These are phyloP conservation scores for Lochmaea capreae DNA, from an alignment of 2,888 invertebrate species.

Conservation along the genomic window DNA sequence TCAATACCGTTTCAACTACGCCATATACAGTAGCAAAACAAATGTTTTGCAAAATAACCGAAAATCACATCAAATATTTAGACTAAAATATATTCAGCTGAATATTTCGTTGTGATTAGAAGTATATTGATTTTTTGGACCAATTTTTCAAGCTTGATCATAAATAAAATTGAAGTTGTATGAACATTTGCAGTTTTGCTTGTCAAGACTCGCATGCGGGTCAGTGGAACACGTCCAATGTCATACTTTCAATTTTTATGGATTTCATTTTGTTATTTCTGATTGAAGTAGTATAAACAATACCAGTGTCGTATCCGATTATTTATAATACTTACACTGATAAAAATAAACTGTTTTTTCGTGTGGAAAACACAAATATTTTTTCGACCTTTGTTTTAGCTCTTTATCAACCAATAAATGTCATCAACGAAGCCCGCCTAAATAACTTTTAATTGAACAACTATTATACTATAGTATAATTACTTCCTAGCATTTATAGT, in stretches of 20 bases:
- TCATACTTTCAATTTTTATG: constrained; percentile 47
- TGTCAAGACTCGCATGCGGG: constrained; percentile 36
- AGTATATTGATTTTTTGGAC: not conserved
- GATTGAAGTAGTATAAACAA: constrained; percentile 20
- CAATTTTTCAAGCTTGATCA: not conserved
- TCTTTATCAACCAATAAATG: no score
- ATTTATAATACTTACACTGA: not conserved
- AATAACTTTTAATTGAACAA: no score
- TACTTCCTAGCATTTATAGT: no score
- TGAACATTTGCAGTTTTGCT: constrained; percentile 36
- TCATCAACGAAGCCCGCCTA: no score
- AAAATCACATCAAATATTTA: not conserved
- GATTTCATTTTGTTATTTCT: constrained; percentile 35
- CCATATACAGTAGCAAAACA: not conserved
- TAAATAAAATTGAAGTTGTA: constrained; percentile 6
- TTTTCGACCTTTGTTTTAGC: no score
- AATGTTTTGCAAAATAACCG: not conserved
- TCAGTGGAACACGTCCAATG: constrained; percentile 46
- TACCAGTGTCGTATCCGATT: not conserved
- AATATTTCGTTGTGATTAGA: not conserved
- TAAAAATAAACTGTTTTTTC: not conserved
- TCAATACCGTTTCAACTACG: not conserved
- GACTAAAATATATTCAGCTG: not conserved
- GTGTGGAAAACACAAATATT: not conserved
- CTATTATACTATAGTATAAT: no score